Percentiles rank a stretch among this genome's conserved stretches.
Evolutionary conservation across 2,797 vertebrate genomes (phyloP).

Genomic region (Eidolon dupreanum): DNA sequence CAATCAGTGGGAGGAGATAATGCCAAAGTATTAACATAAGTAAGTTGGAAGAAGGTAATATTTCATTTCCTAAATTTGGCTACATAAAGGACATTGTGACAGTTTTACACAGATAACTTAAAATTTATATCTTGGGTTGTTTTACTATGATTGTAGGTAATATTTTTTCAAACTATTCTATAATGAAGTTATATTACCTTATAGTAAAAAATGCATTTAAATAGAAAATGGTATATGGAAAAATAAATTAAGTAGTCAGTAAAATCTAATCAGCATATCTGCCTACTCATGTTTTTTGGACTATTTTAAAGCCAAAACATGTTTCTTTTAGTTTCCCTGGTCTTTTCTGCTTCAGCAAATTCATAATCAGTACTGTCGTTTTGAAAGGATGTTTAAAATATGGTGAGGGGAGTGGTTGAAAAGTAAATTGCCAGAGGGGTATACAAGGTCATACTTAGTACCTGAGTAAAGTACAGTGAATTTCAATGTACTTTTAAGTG

Average conservation of each 20-base stretch:
- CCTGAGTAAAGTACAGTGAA: neutral
- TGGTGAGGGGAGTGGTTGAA: neutral
- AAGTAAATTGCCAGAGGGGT: neutral
- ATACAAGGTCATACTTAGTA: neutral
- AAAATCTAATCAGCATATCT: neutral
- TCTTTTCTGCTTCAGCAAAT: conserved; percentile 43
- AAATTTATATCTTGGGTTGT: neutral
- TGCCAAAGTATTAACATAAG: conserved; percentile 11
- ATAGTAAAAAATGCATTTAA: neutral
- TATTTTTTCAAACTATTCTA: conserved; percentile 4
- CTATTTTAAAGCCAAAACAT: conserved; percentile 22
- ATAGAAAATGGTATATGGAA: neutral
- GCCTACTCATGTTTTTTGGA: neutral
- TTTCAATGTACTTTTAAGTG: neutral
- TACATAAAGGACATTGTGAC: neutral
- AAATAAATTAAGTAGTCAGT: neutral
- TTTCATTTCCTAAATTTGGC: conserved; percentile 37
- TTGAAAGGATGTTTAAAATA: conserved; percentile 31
- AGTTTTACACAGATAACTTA: neutral
- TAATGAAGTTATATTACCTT: conserved; percentile 34
- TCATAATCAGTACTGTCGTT: neutral
- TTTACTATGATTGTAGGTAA: neutral
- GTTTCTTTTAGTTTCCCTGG: neutral
- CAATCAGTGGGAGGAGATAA: neutral
- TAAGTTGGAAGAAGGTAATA: neutral